Conservation (phyloP, 2,797 vertebrate species). For the Apodemus agrarius region DNA sequence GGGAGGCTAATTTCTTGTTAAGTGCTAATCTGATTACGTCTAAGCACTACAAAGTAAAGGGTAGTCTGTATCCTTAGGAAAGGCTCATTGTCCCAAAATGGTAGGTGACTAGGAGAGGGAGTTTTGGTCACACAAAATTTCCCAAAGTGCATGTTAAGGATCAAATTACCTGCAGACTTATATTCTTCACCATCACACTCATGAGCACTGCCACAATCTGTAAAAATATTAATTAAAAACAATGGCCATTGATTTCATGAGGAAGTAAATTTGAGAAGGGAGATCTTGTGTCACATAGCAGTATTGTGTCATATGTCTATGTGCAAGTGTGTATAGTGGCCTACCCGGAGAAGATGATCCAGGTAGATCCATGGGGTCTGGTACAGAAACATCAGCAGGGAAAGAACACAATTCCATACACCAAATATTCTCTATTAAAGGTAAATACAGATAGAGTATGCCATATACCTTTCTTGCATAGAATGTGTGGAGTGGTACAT, state of each 20-base stretch:
- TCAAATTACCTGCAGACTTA: background rate
- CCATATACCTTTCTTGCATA: background rate
- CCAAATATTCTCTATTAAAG: too few relatives aligned
- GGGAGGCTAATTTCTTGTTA: constrained; percentile 7
- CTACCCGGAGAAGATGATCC: background rate
- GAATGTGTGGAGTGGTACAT: background rate
- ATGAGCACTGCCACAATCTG: background rate
- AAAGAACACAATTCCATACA: background rate
- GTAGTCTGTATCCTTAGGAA: background rate
- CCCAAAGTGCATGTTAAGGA: background rate
- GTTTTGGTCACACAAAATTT: background rate
- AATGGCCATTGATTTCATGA: background rate
- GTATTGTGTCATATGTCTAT: background rate
- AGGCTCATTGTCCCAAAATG: background rate
- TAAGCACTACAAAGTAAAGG: background rate
- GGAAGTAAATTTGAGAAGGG: background rate
- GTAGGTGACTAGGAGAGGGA: background rate
- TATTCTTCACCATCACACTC: background rate
- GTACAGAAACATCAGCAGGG: background rate
- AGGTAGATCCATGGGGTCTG: too few relatives aligned
- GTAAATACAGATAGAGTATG: background rate
- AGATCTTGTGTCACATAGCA: background rate
- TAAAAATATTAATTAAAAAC: background rate
- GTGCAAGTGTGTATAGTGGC: background rate
- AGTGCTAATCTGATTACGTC: background rate